phyloP scores from a whole-genome alignment of 2,797 vertebrate genomes.

The Eurystomus glaucurus region DNA sequence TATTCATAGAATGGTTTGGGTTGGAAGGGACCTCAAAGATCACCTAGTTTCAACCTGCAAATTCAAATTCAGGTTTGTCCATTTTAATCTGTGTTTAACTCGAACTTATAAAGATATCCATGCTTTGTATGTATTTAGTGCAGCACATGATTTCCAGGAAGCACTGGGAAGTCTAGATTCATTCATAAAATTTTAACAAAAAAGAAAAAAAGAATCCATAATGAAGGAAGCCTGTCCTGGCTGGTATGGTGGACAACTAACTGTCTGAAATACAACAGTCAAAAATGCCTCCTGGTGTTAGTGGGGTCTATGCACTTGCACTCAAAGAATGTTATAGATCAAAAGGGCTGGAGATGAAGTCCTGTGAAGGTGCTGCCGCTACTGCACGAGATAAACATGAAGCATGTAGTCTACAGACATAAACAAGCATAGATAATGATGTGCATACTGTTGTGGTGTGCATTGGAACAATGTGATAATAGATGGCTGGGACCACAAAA shows the following conservation, averaged over 20 bases:
- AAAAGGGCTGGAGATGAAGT: background rate
- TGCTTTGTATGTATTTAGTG: background rate
- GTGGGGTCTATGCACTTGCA: background rate
- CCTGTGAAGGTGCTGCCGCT: background rate
- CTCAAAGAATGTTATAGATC: fast-evolving
- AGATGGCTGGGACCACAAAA: background rate
- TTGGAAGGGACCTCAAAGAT: no score
- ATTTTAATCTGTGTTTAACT: background rate
- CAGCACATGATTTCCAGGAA: background rate
- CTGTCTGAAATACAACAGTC: background rate
- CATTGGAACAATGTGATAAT: background rate
- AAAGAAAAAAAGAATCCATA: background rate
- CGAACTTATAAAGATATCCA: background rate
- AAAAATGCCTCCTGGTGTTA: fast-evolving
- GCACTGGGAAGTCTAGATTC: background rate
- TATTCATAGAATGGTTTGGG: background rate
- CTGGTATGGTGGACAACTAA: background rate
- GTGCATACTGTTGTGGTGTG: background rate
- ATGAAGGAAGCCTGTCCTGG: background rate
- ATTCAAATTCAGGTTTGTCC: background rate
- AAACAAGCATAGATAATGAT: background rate
- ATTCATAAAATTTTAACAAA: background rate
- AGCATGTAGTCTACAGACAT: background rate
- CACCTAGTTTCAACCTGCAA: no score
- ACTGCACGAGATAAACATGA: background rate